phyloP scores from a whole-genome alignment of 2,888 invertebrate genomes.

The Tuberolachnus salignus region DNA sequence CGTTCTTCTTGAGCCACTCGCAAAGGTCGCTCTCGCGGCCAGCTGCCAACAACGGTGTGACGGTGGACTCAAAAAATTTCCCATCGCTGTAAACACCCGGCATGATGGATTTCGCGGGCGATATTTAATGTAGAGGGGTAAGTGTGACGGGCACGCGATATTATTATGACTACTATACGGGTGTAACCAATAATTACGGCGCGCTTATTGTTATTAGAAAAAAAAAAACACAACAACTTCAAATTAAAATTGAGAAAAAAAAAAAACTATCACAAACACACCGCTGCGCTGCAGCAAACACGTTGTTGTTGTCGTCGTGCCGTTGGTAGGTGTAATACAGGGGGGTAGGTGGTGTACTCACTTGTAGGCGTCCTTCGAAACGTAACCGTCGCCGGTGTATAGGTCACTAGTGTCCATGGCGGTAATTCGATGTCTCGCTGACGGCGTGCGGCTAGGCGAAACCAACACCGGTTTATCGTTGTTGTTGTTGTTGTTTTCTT shows the following conservation, averaged over 20 bases:
- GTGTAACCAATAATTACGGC: constrained; percentile 25
- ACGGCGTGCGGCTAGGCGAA: not conserved
- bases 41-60: constrained; percentile 65
- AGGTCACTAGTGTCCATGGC: not conserved
- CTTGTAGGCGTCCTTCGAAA: constrained; percentile 31
- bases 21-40: constrained; percentile 67
- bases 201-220: not conserved
- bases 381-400: constrained; percentile 5
- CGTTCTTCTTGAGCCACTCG: constrained; percentile 66
- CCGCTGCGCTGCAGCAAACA: not conserved
- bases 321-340: not conserved
- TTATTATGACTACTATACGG: constrained; percentile 16
- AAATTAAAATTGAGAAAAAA: too few species aligned
- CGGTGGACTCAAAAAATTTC: constrained; percentile 64
- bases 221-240: too few species aligned
- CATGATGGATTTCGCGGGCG: constrained; percentile 20
- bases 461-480: not conserved
- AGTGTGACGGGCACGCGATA: not conserved
- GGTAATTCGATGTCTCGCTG: not conserved
- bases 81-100: constrained; percentile 61
- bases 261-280: not conserved
- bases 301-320: not conserved
- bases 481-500: too few species aligned
- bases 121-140: constrained; percentile 1
- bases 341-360: constrained; percentile 22